These are phyloP conservation scores for Diarsia brunnea DNA, from an alignment of 2,888 invertebrate genomes.

Conservation along the genomic window DNA sequence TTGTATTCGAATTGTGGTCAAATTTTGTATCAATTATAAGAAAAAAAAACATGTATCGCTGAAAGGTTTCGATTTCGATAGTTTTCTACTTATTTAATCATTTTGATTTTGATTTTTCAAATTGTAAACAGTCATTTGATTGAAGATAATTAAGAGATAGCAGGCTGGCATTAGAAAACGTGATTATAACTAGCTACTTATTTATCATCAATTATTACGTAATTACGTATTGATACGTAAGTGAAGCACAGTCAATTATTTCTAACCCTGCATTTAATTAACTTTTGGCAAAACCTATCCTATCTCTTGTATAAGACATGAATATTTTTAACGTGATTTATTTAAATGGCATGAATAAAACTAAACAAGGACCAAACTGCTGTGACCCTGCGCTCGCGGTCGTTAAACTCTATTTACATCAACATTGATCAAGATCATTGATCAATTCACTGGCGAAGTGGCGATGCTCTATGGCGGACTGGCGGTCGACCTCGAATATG, in stretches of 20 bases:
- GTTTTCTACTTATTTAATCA: too few species aligned
- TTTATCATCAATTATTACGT: not conserved
- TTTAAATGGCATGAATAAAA: not conserved
- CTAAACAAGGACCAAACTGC: constrained; percentile 1
- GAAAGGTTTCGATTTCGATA: not conserved
- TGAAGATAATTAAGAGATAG: too few species aligned
- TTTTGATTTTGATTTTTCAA: too few species aligned
- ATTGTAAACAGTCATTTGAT: not conserved
- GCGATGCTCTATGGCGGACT: not conserved
- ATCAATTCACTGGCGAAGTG: constrained; percentile 2
- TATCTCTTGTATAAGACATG: not conserved
- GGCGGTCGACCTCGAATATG: not conserved
- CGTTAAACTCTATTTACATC: constrained; percentile 4
- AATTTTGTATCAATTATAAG: too few species aligned
- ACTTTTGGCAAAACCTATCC: not conserved
- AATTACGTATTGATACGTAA: too few species aligned
- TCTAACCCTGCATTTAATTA: too few species aligned
- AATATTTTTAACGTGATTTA: not conserved
- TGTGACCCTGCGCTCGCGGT: constrained; percentile 3
- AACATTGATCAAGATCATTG: constrained; percentile 4
- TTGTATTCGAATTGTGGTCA: not conserved
- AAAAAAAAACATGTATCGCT: not conserved
- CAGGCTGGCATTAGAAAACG: not conserved
- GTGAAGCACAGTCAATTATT: not conserved
- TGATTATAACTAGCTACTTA: not conserved